These are phyloP conservation scores for Mobula hypostoma DNA, from an alignment of 2,113 vertebrate species.

Conservation along the genomic window DNA sequence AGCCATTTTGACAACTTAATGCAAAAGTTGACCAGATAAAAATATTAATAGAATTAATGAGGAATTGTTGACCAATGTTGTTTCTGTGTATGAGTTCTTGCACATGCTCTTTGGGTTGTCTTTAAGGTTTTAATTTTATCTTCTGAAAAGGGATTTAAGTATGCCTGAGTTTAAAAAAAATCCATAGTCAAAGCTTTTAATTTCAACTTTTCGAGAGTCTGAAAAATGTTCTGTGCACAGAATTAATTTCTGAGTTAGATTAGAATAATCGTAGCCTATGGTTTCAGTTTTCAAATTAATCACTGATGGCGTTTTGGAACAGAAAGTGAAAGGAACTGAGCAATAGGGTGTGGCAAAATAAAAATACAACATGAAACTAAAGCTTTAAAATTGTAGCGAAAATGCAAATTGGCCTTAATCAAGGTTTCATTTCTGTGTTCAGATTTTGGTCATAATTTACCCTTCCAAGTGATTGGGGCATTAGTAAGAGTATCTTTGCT, in stretches of 20 bases:
- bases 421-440: background rate
- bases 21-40: background rate
- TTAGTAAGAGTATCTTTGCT: background rate
- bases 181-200: background rate
- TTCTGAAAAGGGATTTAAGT: too few relatives aligned
- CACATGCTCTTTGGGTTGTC: background rate
- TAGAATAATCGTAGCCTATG: background rate
- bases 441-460: background rate
- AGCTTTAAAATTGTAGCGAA: background rate
- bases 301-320: background rate
- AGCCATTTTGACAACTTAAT: background rate
- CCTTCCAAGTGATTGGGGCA: background rate
- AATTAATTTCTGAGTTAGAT: background rate
- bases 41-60: background rate
- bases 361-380: background rate
- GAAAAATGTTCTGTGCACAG: background rate
- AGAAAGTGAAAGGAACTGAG: constrained; percentile 14
- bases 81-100: background rate
- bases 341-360: background rate
- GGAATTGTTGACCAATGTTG: background rate
- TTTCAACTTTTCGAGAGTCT: background rate
- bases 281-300: background rate
- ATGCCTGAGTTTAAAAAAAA: background rate
- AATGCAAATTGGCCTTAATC: background rate
- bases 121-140: background rate